Evolutionary conservation across 2,888 invertebrate species (phyloP), one percentile per base, ranked within the genome.

Genomic region (Octonoba sinensis): DNA sequence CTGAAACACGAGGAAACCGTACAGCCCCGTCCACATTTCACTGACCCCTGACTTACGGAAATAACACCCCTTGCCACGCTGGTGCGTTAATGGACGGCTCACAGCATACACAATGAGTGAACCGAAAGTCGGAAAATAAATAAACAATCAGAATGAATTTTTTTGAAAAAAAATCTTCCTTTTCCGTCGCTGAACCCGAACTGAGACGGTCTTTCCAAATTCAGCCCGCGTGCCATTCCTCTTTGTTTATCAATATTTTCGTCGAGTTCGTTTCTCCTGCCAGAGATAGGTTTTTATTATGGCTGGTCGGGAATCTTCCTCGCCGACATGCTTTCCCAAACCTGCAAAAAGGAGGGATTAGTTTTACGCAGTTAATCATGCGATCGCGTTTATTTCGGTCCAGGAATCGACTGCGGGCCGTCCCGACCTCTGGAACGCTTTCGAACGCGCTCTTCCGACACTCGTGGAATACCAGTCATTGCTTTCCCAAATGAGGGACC

Each of bases 281-380:
- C 36, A 36, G 36, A 36, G 36, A 36, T 36, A 36, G 36, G 36
- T 36, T 36, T 36, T 36, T 36, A 36, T 36, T 36, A 36, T 36
- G 36, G 36, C 36, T 36, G 36, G 36, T 36, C 36, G 36, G 36
- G 36, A 36, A 36, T 36, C 36, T 36, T 36, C 36, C 36, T 36
- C 36, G 36, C 36, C 36, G 36, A 36, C 36, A 36, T 36, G 36
- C 36, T 36, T 36, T 36, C 36, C 36, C 36, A 36, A 36, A 36
- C 36, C 36, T 36, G 36, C 36, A 36, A 36, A 36, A 59, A 54
- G 54, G 77, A 49, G 46, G 77, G 77, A 77, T 77, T 77, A 77
- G 77, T 77, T 71, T 77, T 77, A 77, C 56, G 57, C 77, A 77
- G 77, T 71, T 62, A 65, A 77, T 77, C 77, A 77, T 62, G 77